Evolutionary conservation across 2,797 vertebrate species (phyloP).

Genomic region (Sciurus vulgaris): DNA sequence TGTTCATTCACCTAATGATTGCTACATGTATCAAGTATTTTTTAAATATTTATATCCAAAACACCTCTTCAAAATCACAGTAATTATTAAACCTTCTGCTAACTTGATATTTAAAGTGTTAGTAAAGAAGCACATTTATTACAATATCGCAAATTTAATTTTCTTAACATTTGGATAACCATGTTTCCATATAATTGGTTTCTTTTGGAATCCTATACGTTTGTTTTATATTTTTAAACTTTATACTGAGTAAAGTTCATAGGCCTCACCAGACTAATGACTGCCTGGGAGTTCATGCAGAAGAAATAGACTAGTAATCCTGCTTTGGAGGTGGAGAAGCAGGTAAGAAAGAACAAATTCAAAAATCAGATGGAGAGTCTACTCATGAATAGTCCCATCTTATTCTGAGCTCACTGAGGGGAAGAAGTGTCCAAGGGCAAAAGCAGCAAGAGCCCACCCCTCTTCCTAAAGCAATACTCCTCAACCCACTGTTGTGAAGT

Average conservation of each 20-base stretch:
- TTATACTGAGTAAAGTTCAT: neutral
- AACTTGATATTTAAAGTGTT: conserved; percentile 67
- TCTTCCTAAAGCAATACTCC: neutral
- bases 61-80: conserved; percentile 60
- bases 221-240: neutral
- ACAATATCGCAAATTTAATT: conserved; percentile 2
- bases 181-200: conserved; percentile 25
- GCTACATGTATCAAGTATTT: conserved; percentile 53
- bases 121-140: conserved; percentile 38
- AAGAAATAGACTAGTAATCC: neutral
- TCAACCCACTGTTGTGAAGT: neutral
- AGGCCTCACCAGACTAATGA: neutral
- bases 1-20: conserved; percentile 51
- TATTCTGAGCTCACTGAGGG: neutral
- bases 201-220: conserved; percentile 1
- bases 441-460: neutral
- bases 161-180: conserved; percentile 27
- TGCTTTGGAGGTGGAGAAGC: neutral
- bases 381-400: too few relatives aligned
- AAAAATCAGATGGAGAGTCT: neutral
- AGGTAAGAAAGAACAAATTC: neutral
- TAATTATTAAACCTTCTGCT: conserved; percentile 63
- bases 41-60: conserved; percentile 61
- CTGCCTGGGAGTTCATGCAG: neutral
- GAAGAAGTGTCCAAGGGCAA: neutral